Conservation (phyloP, 1,140 invertebrate species). For the Mya arenaria region DNA sequence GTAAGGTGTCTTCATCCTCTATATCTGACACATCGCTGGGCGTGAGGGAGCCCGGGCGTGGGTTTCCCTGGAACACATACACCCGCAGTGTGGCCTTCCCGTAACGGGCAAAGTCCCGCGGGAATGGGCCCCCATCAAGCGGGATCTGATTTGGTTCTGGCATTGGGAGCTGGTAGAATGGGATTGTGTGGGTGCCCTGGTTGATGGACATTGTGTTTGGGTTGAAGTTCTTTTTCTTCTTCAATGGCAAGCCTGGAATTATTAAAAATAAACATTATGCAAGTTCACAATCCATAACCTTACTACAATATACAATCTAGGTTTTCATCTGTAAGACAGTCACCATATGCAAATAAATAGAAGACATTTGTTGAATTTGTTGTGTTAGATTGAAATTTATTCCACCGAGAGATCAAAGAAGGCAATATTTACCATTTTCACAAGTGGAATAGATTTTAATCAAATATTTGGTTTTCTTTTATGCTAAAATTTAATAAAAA, state of each 20-base stretch:
- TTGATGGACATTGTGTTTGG: conserved; percentile 72
- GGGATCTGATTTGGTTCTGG: conserved; percentile 71
- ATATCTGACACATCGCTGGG: conserved; percentile 78
- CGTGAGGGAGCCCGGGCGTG: conserved; percentile 76
- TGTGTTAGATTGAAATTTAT: too few species aligned
- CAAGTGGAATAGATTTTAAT: too few species aligned
- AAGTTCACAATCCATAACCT: too few species aligned
- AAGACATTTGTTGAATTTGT: too few species aligned
- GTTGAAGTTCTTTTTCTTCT: conserved; percentile 69
- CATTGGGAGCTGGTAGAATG: conserved; percentile 75
- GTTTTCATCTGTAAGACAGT: too few species aligned
- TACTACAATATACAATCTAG: too few species aligned
- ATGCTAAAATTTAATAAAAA: too few species aligned
- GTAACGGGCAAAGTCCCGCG: conserved; percentile 71
- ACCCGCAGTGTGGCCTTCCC: conserved; percentile 73
- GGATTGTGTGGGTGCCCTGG: conserved; percentile 75
- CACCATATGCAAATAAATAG: too few species aligned
- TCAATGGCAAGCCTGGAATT: conserved; percentile 67
- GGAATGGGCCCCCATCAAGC: conserved; percentile 61
- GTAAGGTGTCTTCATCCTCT: conserved; percentile 74
- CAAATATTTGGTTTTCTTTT: too few species aligned
- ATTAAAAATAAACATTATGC: too few species aligned
- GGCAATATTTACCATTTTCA: too few species aligned
- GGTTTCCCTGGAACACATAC: conserved; percentile 76
- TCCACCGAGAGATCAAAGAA: too few species aligned